Evolutionary conservation across 2,797 vertebrate species (phyloP), one percentile per base, ranked within the genome.

Genomic region (Lepilemur septentrionalis): DNA sequence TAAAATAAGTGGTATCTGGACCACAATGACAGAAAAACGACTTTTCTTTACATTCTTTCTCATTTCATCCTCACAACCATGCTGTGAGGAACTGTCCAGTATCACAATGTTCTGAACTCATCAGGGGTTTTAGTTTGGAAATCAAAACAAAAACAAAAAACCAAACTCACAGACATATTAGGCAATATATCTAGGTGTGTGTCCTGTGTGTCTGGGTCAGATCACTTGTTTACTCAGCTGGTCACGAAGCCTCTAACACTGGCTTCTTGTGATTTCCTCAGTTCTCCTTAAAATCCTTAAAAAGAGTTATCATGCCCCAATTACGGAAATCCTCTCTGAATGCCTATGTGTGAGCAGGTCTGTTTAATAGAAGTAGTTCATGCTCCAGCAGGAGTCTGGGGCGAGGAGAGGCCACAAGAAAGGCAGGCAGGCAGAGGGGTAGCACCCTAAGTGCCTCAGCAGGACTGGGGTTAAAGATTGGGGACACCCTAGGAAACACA

Each of bases 61-160:
- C 5, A 30, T 18, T 82, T 82, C 52, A 63, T 75, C 25, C 70
- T 91, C 43, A 32, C 28, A 46, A 3, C 15, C 30, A 20, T 3
- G 20, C 59, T n/a, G 35, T 57, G 32, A 72, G 43, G 55, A 52
- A 61, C 32, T 35, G 70, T 63, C 52, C 17, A 17, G 14, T 30
- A 18, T 93, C 65, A 89, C 61, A 50, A 2, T 59, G 78, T 35
- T 89, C 79, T 89, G 43, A 61, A 63, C 25, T 63, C 43, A 73
- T 22, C 15, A 17, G 46, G 65, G 15, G 4, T 61, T 89, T 91
- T 46, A 57, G n/a, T 89, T 93, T 73, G 85, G 57, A 55, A 52
- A 85, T 72, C 28, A 80, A 85, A 95, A 93, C 18, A 89, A 80
- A 41, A 84, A 67, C 63, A 67, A 67, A 65, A 30, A 17, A 38